These are phyloP conservation scores for Chaetodon auriga DNA, from an alignment of 2,113 vertebrate species.

Conservation along the genomic window DNA sequence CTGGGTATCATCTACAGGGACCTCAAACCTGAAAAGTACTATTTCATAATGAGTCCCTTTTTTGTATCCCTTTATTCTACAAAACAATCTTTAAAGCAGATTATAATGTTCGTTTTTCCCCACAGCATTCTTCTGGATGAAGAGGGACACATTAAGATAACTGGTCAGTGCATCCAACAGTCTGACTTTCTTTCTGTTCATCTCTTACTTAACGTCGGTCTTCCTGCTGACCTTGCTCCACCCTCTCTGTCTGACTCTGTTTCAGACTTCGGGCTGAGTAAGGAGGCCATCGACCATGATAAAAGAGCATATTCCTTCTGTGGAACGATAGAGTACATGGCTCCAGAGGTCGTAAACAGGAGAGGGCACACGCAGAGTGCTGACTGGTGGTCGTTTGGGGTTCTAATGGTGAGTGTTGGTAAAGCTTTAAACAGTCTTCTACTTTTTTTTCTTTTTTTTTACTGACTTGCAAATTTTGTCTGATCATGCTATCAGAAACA, in stretches of 20 bases:
- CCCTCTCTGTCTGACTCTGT: not conserved
- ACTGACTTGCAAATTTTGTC: constrained; percentile 12
- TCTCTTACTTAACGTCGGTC: not conserved
- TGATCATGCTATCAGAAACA: constrained; percentile 2
- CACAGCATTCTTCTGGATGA: constrained; percentile 96
- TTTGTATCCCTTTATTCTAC: not conserved
- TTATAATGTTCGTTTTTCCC: constrained; percentile 18
- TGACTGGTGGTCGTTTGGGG: constrained; percentile 98
- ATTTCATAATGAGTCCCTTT: not conserved
- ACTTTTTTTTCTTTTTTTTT: not conserved
- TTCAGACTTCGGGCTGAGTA: constrained; percentile 95
- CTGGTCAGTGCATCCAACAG: constrained; percentile 83
- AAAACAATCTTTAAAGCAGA: not conserved
- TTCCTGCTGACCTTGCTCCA: not conserved
- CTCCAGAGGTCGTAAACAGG: constrained; percentile 96
- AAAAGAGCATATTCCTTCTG: constrained; percentile 97
- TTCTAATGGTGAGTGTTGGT: constrained; percentile 90
- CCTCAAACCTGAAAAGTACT: constrained; percentile 99
- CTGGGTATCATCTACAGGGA: constrained; percentile 99
- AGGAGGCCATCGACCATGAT: constrained; percentile 96
- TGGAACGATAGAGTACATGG: constrained; percentile 98
- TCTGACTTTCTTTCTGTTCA: not conserved
- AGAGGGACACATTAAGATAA: constrained; percentile 97
- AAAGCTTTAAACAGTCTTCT: not conserved
- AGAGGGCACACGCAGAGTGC: constrained; percentile 96